Conservation (phyloP, 2,888 invertebrate species). For the Lissocephala sabroskyi region DNA sequence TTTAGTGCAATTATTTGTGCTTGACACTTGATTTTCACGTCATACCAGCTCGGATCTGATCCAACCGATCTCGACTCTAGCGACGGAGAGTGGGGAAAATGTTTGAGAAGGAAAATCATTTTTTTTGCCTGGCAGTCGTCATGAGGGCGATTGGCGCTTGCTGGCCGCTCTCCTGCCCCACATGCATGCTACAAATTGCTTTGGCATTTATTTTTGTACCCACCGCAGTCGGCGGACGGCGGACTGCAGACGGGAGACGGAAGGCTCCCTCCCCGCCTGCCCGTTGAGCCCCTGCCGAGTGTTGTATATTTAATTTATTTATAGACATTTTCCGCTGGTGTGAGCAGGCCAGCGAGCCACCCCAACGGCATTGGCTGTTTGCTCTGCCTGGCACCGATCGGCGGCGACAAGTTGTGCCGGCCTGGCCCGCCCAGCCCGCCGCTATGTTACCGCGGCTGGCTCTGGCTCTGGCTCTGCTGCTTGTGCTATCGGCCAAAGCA, state of each 20-base stretch:
- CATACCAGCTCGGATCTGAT: too few species aligned
- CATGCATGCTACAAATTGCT: slow-evolving; percentile 55
- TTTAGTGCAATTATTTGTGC: slow-evolving; percentile 27
- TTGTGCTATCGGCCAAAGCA: slow-evolving; percentile 46
- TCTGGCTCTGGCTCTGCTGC: too few species aligned
- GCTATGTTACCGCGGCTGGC: background rate
- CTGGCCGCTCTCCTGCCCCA: too few species aligned
- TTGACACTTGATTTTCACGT: slow-evolving; percentile 33
- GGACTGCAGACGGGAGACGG: too few species aligned
- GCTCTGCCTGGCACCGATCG: slow-evolving; percentile 34
- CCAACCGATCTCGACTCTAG: too few species aligned
- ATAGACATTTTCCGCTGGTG: slow-evolving; percentile 30
- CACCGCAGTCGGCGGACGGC: slow-evolving; percentile 25
- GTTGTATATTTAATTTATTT: slow-evolving; percentile 42
- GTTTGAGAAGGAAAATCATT: slow-evolving; percentile 45
- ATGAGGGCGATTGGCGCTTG: too few species aligned
- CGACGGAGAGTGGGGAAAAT: too few species aligned
- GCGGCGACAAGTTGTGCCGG: slow-evolving; percentile 39
- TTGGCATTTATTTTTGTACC: slow-evolving; percentile 58
- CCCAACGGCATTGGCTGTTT: slow-evolving; percentile 4
- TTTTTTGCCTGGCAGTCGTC: slow-evolving; percentile 30
- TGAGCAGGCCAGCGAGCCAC: slow-evolving; percentile 1
- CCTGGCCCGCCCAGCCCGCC: background rate
- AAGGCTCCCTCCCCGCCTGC: too few species aligned
- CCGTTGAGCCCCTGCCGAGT: too few species aligned